Base-by-base conservation (phyloP, 2,113 vertebrate genomes). In the Entomyzon cyanotis region DNA sequence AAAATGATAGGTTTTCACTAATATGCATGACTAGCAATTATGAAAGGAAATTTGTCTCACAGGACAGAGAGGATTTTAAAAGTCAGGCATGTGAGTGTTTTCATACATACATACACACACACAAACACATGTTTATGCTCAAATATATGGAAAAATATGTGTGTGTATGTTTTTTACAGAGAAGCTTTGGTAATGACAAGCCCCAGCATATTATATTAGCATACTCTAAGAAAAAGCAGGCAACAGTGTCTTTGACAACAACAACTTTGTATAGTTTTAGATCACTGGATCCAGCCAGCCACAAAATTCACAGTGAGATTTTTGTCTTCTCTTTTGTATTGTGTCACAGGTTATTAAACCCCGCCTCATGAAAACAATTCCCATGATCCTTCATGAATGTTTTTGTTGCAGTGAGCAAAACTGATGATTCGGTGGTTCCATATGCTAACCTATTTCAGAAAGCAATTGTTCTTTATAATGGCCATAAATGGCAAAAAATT, bases 271-370 rank as follows among this genome's bases (percentile, higher is more conserved):
- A 63, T 47, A 81, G 76, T 91, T 86, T 78, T 53, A 46, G 49
- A 69, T 42, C 83, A 94, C 75, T 81, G 78, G 81, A 97, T 93
- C 58, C 47, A 93, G 11, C 64, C 94, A 96, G 68, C 50, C 81
- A 88, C 73, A 95, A 81, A 92, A 90, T 87, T 91, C 89, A 76
- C 84, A 79, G 77, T 63, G 62, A 94, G 65, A 93, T 93, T 95
- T 90, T 53, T 80, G 85, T 59, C 88, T 95, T 97, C 42, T 80
- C 77, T 95, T 96, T 70, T 83, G 73, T 79, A 68, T 92, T 91
- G 59, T 90, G 92, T 85, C 91, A 82, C 25, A 88, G 88, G 64
- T 95, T 96, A 97, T 94, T 92, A 97, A 96, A 80, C 81, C 90
- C 53, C 58, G 27, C 28, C 62, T 92, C 74, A 81, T 13, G 49